phyloP scores from a whole-genome alignment of 23 tunicate species.

The Corella eumyota region DNA sequence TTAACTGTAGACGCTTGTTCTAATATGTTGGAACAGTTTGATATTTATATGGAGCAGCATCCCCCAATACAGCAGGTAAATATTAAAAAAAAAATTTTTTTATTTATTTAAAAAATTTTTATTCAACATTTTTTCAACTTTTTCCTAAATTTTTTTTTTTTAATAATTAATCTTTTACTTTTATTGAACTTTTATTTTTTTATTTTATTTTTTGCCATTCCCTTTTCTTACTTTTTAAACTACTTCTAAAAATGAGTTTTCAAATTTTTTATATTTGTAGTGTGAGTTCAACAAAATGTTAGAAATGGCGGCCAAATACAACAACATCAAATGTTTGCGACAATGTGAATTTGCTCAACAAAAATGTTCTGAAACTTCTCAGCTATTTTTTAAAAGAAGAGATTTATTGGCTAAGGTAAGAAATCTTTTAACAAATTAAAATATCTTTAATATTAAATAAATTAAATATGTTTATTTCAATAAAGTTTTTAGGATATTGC shows the following conservation, averaged over 20 bases:
- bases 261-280: slow-evolving; percentile 9
- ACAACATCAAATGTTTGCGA: slow-evolving; percentile 61
- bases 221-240: no score
- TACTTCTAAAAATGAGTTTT: no score
- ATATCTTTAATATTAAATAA: no score
- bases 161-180: no score
- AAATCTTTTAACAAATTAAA: background rate
- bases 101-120: no score
- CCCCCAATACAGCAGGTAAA: slow-evolving; percentile 61
- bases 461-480: no score
- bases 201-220: no score
- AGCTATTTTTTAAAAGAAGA: slow-evolving; percentile 62
- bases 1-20: slow-evolving; percentile 34
- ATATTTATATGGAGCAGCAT: slow-evolving; percentile 70
- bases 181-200: no score
- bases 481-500: no score
- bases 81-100: background rate
- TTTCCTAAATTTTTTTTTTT: no score
- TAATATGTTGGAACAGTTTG: slow-evolving; percentile 47
- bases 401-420: slow-evolving; percentile 58
- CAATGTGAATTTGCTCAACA: slow-evolving; percentile 81
- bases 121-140: no score
- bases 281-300: slow-evolving; percentile 36
- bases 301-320: slow-evolving; percentile 37
- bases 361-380: slow-evolving; percentile 66